phyloP scores from a whole-genome alignment of 2,888 invertebrate species.

The Strigamia crassipes region DNA sequence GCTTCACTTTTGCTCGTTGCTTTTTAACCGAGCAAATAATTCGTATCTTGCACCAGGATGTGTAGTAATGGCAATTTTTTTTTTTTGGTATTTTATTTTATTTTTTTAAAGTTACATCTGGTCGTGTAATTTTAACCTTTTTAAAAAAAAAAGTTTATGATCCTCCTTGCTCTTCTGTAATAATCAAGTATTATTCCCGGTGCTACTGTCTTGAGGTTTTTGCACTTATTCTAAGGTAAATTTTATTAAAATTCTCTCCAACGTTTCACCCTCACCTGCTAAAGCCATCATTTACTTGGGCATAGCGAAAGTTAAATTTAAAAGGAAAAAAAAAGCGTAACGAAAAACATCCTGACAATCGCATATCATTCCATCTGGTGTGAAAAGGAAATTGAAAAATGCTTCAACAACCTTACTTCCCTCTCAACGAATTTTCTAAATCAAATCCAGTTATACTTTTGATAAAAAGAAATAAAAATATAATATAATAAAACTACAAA shows the following conservation, averaged over 20 bases:
- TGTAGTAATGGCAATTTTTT: background rate
- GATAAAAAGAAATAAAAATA: background rate
- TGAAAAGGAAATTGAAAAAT: constrained; percentile 38
- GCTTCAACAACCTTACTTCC: constrained; percentile 24
- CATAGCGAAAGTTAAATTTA: constrained; percentile 12
- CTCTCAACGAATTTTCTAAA: background rate
- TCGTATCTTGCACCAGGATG: constrained; percentile 27
- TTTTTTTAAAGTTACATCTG: background rate
- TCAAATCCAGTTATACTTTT: background rate
- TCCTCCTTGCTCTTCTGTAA: background rate
- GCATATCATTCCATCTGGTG: constrained; percentile 5
- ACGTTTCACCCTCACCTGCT: constrained; percentile 6
- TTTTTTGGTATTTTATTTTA: background rate
- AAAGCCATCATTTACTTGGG: constrained; percentile 29
- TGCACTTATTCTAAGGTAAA: constrained; percentile 12
- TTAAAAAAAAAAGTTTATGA: background rate
- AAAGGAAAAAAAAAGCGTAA: constrained; percentile 3
- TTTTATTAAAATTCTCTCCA: constrained; percentile 31
- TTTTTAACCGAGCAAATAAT: background rate
- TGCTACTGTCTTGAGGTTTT: constrained; percentile 36
- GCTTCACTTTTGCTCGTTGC: background rate
- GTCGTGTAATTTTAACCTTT: background rate
- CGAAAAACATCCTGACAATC: background rate
- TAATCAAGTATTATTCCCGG: background rate
- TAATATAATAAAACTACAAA: background rate